Conservation (phyloP, 1,140 invertebrate species). For the Lasaia peninsularis region DNA sequence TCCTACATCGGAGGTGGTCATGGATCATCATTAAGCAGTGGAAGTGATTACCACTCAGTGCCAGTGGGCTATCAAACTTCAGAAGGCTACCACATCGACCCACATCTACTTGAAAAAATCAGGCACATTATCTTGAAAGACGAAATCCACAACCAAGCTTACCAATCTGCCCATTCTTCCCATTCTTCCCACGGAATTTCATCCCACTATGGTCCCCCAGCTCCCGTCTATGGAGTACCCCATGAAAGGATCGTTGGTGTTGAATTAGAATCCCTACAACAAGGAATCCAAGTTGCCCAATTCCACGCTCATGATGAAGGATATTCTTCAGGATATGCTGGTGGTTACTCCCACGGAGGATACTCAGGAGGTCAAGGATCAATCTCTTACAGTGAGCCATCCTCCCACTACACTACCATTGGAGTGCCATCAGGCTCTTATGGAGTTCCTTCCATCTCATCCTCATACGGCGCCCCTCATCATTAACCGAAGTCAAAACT, state of each 20-base stretch:
- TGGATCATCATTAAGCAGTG: slow-evolving; percentile 74
- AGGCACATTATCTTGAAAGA: slow-evolving; percentile 89
- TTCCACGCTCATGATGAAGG: slow-evolving; percentile 78
- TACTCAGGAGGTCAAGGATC: slow-evolving; percentile 41
- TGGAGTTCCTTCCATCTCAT: slow-evolving; percentile 65
- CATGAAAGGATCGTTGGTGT: slow-evolving; percentile 80
- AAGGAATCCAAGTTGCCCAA: slow-evolving; percentile 82
- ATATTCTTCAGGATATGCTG: slow-evolving; percentile 53
- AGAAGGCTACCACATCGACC: slow-evolving; percentile 88
- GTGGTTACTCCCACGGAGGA: slow-evolving; percentile 42
- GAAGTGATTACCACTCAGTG: slow-evolving; percentile 85
- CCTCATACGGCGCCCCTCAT: slow-evolving; percentile 68
- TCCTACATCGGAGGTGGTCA: slow-evolving; percentile 61
- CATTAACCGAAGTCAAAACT: slow-evolving; percentile 67
- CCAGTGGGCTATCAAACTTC: slow-evolving; percentile 84
- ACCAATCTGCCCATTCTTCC: slow-evolving; percentile 67
- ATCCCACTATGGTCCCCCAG: slow-evolving; percentile 78
- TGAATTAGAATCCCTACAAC: slow-evolving; percentile 81
- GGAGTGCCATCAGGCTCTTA: slow-evolving; percentile 69
- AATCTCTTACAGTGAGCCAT: slow-evolving; percentile 50
- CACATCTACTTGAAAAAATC: slow-evolving; percentile 86
- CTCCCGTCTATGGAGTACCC: slow-evolving; percentile 78
- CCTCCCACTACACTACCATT: slow-evolving; percentile 63
- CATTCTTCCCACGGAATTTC: slow-evolving; percentile 76
- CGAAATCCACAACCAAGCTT: slow-evolving; percentile 80